Base-by-base conservation (phyloP, 2,797 vertebrate genomes). In the Pelochelys cantorii region DNA sequence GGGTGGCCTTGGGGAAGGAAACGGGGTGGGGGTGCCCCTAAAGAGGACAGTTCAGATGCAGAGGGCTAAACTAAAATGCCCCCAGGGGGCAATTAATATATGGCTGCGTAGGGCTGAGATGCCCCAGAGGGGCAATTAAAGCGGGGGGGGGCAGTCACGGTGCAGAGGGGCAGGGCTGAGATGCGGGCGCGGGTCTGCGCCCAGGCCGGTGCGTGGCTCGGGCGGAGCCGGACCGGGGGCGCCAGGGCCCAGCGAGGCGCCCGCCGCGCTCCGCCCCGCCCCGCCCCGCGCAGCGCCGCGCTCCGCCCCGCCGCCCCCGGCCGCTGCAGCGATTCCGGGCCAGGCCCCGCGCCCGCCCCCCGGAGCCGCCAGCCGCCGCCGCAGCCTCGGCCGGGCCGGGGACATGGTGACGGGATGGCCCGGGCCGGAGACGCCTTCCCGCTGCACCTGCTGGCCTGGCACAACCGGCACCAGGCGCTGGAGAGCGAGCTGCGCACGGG, bases 361-460 rank as follows among this genome's bases (percentile, higher is more conserved):
- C 53, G 52, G 23, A 56, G 78, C 78, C 55, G 54, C 42, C 57
- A 55, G 52, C 42, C 42, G 90, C 25, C 60, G 85, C 85, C 22
- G 85, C 71, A 81, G 78, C n/a, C 81, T 82, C 65, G 81, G 86
- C 90, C 81, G 84, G 31, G 87, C 79, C 82, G 96, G 92, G 96
- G 95, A 95, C 93, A 96, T 96, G 96, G 94, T 95, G 88, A 53
- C 80, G 95, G 87, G 89, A 96, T 96, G 96, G 95, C 96, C 93
- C 97, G 87, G 42, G 86, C 93, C 84, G 97, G 98, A 91, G 98
- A 98, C 97, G 98, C 98, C 95, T 99, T 98, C 97, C 98, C 98
- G 88, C 97, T 99, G 95, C 99, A 99, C 98, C 97, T 97, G 89
- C 98, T 99, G 85, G 99, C 99, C 87, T 99, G 99, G 99, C 98